Percentiles rank a stretch among this genome's conserved stretches.
phyloP scores from a whole-genome alignment of 2,888 invertebrate species.

The Paralinhomoeus sp. region DNA sequence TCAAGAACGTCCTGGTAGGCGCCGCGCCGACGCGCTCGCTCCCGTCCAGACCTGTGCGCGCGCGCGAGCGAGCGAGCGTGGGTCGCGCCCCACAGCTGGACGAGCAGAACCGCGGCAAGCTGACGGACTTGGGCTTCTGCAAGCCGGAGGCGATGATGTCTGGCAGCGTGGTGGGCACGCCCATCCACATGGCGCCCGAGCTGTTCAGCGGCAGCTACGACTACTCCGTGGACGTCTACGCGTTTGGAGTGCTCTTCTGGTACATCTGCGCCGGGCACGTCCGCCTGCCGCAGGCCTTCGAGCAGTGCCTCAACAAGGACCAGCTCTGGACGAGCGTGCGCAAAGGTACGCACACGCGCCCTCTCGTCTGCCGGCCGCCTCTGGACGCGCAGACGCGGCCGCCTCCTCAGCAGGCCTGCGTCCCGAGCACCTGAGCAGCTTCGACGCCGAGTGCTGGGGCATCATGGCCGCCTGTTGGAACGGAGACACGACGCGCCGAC shows the following conservation, averaged over 20 bases:
- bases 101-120: constrained; percentile 44
- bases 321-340: constrained; percentile 60
- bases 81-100: no score
- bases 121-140: constrained; percentile 70
- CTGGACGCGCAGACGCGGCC: no score
- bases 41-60: no score
- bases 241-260: constrained; percentile 58
- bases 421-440: constrained; percentile 50
- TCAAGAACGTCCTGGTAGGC: no score
- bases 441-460: constrained; percentile 54
- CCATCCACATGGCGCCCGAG: constrained; percentile 77
- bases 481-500: constrained; percentile 45
- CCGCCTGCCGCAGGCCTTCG: constrained; percentile 51
- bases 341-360: no score
- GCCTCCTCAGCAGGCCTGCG: constrained; percentile 40
- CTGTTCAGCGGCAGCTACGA: constrained; percentile 53
- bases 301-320: constrained; percentile 59
- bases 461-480: constrained; percentile 65
- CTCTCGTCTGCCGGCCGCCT: no score
- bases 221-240: constrained; percentile 62
- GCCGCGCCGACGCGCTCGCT: no score
- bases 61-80: no score
- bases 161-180: constrained; percentile 53
- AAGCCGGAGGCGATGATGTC: constrained; percentile 71
- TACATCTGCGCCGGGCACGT: constrained; percentile 63